Evolutionary conservation across 2,113 vertebrate genomes (phyloP).

Genomic region (Nycticorax nycticorax): DNA sequence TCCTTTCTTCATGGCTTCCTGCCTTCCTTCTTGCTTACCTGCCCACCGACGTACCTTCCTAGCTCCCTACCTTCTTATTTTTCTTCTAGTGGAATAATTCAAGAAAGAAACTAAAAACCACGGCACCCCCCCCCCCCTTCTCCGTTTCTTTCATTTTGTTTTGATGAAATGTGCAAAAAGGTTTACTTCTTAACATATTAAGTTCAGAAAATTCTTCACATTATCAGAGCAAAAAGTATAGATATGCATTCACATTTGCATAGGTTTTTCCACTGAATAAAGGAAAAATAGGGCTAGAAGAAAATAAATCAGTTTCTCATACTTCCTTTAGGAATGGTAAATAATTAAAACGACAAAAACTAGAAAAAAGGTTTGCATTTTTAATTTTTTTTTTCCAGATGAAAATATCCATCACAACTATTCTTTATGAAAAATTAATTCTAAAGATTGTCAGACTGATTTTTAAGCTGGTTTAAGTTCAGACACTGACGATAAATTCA

Average conservation of each 20-base stretch:
- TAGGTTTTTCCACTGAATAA: background rate
- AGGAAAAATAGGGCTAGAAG: background rate
- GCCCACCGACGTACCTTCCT: background rate
- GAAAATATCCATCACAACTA: background rate
- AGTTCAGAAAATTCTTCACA: background rate
- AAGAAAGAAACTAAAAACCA: background rate
- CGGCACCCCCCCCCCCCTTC: fast-evolving
- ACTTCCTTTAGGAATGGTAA: background rate
- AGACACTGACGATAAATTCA: background rate
- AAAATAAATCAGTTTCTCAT: background rate
- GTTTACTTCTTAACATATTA: background rate
- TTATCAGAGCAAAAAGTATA: background rate
- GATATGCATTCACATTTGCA: background rate
- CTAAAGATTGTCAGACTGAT: background rate
- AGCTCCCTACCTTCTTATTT: background rate
- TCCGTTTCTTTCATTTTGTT: background rate
- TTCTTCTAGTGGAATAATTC: background rate
- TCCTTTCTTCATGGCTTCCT: background rate
- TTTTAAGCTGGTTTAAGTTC: background rate
- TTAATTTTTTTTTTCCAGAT: background rate
- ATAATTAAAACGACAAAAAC: background rate
- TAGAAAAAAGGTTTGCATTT: background rate
- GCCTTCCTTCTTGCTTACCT: background rate
- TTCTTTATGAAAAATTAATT: background rate
- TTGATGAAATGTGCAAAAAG: background rate